Conservation (phyloP, 2,113 vertebrate species). For the Nerophis lumbriciformis region DNA sequence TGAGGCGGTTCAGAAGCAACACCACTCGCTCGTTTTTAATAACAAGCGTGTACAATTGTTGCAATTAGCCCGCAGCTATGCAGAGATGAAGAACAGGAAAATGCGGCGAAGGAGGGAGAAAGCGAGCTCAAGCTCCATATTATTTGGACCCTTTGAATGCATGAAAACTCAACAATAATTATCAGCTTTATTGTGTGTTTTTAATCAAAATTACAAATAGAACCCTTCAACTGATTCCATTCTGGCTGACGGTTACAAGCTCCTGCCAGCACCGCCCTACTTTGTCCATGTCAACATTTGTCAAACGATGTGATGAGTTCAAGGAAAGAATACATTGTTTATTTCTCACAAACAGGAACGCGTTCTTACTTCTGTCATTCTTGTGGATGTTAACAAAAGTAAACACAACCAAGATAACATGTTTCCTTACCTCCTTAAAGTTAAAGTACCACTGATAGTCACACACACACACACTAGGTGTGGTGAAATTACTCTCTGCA, state of each 20-base stretch:
- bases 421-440: no score
- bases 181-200: slow-evolving; percentile 59
- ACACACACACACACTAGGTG: no score
- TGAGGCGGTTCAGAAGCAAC: slow-evolving; percentile 49
- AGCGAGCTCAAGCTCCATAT: slow-evolving; percentile 28
- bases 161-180: slow-evolving; percentile 61
- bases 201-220: slow-evolving; percentile 46
- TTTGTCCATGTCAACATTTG: no score
- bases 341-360: no score
- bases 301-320: no score
- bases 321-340: no score
- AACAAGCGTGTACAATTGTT: slow-evolving; percentile 73
- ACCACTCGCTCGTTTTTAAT: slow-evolving; percentile 69
- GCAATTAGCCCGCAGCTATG: slow-evolving; percentile 70
- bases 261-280: slow-evolving; percentile 1
- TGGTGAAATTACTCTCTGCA: no score
- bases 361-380: no score
- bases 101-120: slow-evolving; percentile 11
- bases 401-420: no score
- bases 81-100: slow-evolving; percentile 41
- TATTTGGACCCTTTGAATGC: slow-evolving; percentile 58
- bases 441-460: no score
- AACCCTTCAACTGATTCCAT: slow-evolving; percentile 36
- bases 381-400: no score
- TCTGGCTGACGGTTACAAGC: slow-evolving; percentile 22